phyloP scores from a whole-genome alignment of 2,888 invertebrate genomes.

The Conistra vaccinii region DNA sequence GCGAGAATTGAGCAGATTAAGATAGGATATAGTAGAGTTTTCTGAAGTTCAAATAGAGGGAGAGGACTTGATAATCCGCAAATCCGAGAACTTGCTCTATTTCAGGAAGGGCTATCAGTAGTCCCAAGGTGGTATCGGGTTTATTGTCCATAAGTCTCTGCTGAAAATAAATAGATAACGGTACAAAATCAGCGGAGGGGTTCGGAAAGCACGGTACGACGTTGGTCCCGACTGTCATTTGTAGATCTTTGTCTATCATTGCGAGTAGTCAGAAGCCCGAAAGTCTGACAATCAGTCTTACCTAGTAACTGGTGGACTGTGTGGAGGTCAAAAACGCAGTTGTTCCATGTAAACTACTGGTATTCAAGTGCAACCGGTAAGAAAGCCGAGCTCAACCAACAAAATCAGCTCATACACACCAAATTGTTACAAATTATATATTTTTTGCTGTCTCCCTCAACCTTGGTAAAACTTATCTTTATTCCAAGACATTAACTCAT shows the following conservation, averaged over 20 bases:
- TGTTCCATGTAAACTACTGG: background rate
- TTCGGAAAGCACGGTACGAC: too few species aligned
- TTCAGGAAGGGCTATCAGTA: too few species aligned
- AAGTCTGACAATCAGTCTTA: background rate
- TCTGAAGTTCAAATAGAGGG: too few species aligned
- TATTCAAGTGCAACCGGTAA: background rate
- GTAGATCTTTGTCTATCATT: background rate
- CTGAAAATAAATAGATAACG: too few species aligned
- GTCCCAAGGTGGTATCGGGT: too few species aligned
- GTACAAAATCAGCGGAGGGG: too few species aligned
- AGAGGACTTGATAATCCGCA: too few species aligned
- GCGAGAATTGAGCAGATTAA: too few species aligned
- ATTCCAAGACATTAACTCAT: constrained; percentile 68
- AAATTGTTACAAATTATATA: constrained; percentile 11
- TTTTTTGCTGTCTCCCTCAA: constrained; percentile 22
- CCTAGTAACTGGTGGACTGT: background rate
- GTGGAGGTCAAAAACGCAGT: background rate
- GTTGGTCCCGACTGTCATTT: background rate
- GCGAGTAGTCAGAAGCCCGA: too few species aligned
- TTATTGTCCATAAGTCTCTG: too few species aligned
- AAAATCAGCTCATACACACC: background rate
- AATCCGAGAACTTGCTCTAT: too few species aligned
- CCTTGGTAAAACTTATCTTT: constrained; percentile 61
- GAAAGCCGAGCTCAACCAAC: background rate
- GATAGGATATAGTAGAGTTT: too few species aligned